Conservation (phyloP, 2,113 vertebrate genomes). For the Dasyornis broadbenti region DNA sequence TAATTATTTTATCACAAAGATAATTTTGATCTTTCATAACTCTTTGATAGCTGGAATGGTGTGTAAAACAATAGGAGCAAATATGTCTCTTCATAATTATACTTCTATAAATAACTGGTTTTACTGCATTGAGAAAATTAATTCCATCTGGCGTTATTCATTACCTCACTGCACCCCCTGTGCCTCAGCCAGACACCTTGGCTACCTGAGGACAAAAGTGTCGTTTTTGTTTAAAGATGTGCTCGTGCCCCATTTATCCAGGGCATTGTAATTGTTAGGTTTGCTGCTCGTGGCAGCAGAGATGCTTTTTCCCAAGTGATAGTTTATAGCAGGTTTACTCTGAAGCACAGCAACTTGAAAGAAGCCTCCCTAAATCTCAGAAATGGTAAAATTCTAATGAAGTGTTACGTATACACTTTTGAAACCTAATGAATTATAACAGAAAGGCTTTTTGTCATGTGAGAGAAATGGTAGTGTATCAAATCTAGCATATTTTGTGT, state of each 20-base stretch:
- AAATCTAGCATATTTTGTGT: neutral
- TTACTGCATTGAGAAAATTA: neutral
- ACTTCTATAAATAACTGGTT: neutral
- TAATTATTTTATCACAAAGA: neutral
- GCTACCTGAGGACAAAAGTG: neutral
- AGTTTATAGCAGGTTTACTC: neutral
- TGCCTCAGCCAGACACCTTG: neutral
- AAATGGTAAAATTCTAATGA: neutral
- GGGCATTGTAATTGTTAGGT: neutral
- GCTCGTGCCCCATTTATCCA: neutral
- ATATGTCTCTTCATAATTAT: neutral
- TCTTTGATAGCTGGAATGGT: neutral
- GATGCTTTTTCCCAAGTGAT: neutral
- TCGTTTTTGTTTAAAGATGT: neutral
- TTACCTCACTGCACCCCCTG: neutral
- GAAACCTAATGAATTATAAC: neutral
- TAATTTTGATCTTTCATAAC: neutral
- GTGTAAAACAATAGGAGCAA: neutral
- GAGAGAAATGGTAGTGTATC: neutral
- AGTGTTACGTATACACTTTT: neutral
- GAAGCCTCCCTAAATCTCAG: neutral
- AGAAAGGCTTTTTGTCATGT: neutral
- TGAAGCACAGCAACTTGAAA: neutral
- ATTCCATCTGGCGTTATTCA: neutral
- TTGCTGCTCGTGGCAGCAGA: neutral